These are phyloP conservation scores for Trididemnum clinides DNA, from an alignment of 23 tunicate species.

Conservation along the genomic window DNA sequence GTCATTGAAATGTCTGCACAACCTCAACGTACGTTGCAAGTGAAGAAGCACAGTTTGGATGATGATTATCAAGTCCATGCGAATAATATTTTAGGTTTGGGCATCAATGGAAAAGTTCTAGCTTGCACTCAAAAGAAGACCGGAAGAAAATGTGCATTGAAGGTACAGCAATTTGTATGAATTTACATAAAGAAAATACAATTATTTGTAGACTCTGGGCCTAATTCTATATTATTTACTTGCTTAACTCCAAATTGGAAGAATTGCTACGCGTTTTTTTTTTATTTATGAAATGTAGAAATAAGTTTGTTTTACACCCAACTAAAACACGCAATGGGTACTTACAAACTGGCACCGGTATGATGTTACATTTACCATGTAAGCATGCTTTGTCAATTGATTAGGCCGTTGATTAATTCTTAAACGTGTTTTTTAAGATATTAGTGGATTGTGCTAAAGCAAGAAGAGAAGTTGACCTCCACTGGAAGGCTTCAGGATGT, in stretches of 20 bases:
- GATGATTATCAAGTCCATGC: slow-evolving; percentile 66
- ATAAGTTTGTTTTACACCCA: too few species aligned
- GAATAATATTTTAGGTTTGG: slow-evolving; percentile 72
- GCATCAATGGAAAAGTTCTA: slow-evolving; percentile 86
- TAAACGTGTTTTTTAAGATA: slow-evolving; percentile 29
- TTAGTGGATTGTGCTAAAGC: slow-evolving; percentile 77
- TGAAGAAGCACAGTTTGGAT: slow-evolving; percentile 81
- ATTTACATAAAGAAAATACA: too few species aligned
- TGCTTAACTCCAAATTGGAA: too few species aligned
- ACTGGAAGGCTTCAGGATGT: slow-evolving; percentile 75
- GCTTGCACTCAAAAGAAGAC: slow-evolving; percentile 69
- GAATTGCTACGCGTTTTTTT: too few species aligned
- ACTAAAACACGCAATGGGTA: too few species aligned
- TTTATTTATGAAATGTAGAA: too few species aligned
- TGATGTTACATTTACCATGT: too few species aligned
- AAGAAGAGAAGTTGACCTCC: slow-evolving; percentile 85
- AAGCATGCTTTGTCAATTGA: too few species aligned
- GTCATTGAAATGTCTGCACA: not conserved
- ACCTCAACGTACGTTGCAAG: not conserved
- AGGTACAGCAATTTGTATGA: too few species aligned
- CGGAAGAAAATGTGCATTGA: slow-evolving; percentile 84
- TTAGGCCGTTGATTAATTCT: too few species aligned
- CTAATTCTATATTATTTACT: too few species aligned
- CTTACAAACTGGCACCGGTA: not conserved
- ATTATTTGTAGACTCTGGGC: too few species aligned